Evolutionary conservation across 37 sponge, comb jelly and placozoan genomes (phyloP).

Genomic region (Spongilla lacustris): DNA sequence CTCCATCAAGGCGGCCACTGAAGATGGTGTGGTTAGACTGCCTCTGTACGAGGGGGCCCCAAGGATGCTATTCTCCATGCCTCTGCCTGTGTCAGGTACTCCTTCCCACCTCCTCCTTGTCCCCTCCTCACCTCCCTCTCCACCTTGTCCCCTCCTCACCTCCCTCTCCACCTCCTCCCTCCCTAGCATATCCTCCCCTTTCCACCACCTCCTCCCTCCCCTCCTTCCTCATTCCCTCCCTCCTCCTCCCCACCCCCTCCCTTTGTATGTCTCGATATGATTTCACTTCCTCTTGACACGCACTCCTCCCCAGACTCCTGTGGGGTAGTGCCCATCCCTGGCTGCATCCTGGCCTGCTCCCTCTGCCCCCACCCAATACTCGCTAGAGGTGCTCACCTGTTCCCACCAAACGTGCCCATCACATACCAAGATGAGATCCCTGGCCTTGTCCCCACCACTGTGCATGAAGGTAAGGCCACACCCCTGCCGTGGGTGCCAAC

Average conservation of each 20-base stretch:
- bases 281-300: too few relatives aligned
- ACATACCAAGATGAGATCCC: slow-evolving; percentile 52
- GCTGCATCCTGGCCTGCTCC: slow-evolving; percentile 60
- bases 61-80: slow-evolving; percentile 47
- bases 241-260: neutral
- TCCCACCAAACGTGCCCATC: slow-evolving; percentile 45
- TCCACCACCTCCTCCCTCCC: too few relatives aligned
- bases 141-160: too few relatives aligned
- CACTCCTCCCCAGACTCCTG: neutral
- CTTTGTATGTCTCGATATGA: neutral
- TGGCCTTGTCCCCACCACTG: slow-evolving; percentile 38
- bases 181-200: too few relatives aligned
- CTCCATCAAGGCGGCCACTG: neutral
- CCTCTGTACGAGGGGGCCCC: slow-evolving; percentile 67
- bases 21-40: slow-evolving; percentile 7
- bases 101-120: neutral
- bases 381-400: slow-evolving; percentile 23
- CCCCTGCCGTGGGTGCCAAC: too few relatives aligned
- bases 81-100: slow-evolving; percentile 13
- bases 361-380: slow-evolving; percentile 54
- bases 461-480: slow-evolving; percentile 34
- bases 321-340: slow-evolving; percentile 48
- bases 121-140: neutral
- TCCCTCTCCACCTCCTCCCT: too few relatives aligned
- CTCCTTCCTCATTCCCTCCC: neutral